These are phyloP conservation scores for Ianthella basta DNA, from an alignment of 37 sponge, comb jelly and placozoan species.

Conservation along the genomic window DNA sequence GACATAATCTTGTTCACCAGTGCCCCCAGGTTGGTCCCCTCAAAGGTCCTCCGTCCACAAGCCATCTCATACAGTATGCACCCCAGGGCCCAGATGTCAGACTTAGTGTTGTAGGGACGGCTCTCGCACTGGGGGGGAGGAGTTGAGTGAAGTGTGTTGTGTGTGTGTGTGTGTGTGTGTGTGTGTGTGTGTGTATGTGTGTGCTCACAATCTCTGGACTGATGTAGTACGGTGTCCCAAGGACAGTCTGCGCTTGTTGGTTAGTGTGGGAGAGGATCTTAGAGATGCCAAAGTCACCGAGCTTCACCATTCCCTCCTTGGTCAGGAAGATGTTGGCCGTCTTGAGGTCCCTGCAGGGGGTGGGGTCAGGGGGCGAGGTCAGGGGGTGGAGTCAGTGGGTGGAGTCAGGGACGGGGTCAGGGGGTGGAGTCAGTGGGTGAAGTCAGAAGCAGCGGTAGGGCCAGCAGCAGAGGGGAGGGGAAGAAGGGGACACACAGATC, in stretches of 20 bases:
- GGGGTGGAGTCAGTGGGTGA: not conserved
- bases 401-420: too few species aligned
- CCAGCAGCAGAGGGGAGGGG: not conserved
- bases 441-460: not conserved
- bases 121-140: slow-evolving; percentile 82
- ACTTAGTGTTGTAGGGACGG: slow-evolving; percentile 91
- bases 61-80: slow-evolving; percentile 84
- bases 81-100: slow-evolving; percentile 82
- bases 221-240: slow-evolving; percentile 98
- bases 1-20: slow-evolving; percentile 94
- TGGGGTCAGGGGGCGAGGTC: not conserved
- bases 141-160: not conserved
- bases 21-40: slow-evolving; percentile 93
- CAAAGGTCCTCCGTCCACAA: slow-evolving; percentile 86
- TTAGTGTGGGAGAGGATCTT: slow-evolving; percentile 79
- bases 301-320: slow-evolving; percentile 83
- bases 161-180: too few species aligned
- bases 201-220: slow-evolving; percentile 93
- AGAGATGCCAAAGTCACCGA: slow-evolving; percentile 98
- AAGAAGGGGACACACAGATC: too few species aligned
- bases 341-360: slow-evolving; percentile 87
- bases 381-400: too few species aligned
- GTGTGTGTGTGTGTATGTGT: not conserved
- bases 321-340: slow-evolving; percentile 97
- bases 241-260: slow-evolving; percentile 83